phyloP scores from a whole-genome alignment of 2,888 invertebrate species.

The Anorthoa munda region DNA sequence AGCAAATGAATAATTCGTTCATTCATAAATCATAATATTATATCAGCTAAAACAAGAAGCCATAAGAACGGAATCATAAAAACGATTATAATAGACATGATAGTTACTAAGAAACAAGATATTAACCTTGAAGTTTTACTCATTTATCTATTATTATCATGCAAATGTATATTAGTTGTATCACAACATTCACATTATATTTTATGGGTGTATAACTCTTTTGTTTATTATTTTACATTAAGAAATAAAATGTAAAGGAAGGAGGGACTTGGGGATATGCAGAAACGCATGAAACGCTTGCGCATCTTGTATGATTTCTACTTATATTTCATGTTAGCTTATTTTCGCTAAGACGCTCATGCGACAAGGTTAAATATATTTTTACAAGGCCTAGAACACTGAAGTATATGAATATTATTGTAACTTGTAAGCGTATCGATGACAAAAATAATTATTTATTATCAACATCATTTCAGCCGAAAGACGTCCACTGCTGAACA shows the following conservation, averaged over 20 bases:
- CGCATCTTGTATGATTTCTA: not conserved
- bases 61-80: constrained; percentile 16
- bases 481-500: too few species aligned
- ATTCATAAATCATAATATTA: constrained; percentile 32
- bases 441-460: too few species aligned
- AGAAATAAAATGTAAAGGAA: not conserved
- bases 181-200: constrained; percentile 8
- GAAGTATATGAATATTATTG: too few species aligned
- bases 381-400: too few species aligned
- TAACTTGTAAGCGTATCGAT: too few species aligned
- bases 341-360: not conserved
- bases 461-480: too few species aligned
- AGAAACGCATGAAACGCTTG: not conserved
- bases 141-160: constrained; percentile 5
- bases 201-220: not conserved
- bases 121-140: constrained; percentile 33
- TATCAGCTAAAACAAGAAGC: constrained; percentile 31
- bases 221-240: not conserved
- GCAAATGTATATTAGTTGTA: constrained; percentile 21
- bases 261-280: too few species aligned
- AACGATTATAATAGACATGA: constrained; percentile 9
- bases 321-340: not conserved
- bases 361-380: too few species aligned
- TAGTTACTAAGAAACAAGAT: constrained; percentile 15
- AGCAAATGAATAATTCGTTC: constrained; percentile 39